Percentiles rank a stretch among this genome's conserved stretches.
Conservation (phyloP, 1,140 invertebrate genomes). For the Atopsyche davidsoni region DNA sequence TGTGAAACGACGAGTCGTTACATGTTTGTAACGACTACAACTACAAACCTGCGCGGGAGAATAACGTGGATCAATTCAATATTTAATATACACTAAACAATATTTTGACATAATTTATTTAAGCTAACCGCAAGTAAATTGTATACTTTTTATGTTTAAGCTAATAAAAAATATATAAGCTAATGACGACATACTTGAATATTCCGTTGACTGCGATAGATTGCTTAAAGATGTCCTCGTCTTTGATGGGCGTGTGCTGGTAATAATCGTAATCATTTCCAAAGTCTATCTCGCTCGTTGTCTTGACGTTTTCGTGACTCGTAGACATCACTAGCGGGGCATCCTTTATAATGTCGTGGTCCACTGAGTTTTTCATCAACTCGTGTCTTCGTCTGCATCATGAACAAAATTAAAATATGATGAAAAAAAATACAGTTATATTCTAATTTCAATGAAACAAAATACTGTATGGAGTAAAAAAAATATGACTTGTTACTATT, state of each 20-base stretch:
- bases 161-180: too few species aligned
- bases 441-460: background rate
- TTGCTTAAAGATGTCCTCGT: constrained; percentile 51
- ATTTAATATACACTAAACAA: too few species aligned
- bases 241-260: constrained; percentile 52
- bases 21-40: too few species aligned
- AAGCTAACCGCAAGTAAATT: too few species aligned
- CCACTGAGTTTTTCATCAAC: constrained; percentile 34
- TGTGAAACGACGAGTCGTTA: too few species aligned
- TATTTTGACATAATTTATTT: too few species aligned
- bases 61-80: too few species aligned
- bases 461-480: background rate
- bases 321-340: constrained; percentile 48
- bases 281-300: constrained; percentile 38
- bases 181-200: constrained; percentile 38
- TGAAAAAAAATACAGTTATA: too few species aligned
- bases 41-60: too few species aligned
- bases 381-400: constrained; percentile 42
- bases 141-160: too few species aligned
- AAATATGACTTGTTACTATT: background rate
- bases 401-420: background rate
- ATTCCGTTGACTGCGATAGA: constrained; percentile 41
- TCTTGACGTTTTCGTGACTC: constrained; percentile 54
- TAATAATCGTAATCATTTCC: constrained; percentile 45
- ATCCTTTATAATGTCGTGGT: constrained; percentile 42